phyloP scores from a whole-genome alignment of 1,140 invertebrate genomes.

The Drepana arcuata region DNA sequence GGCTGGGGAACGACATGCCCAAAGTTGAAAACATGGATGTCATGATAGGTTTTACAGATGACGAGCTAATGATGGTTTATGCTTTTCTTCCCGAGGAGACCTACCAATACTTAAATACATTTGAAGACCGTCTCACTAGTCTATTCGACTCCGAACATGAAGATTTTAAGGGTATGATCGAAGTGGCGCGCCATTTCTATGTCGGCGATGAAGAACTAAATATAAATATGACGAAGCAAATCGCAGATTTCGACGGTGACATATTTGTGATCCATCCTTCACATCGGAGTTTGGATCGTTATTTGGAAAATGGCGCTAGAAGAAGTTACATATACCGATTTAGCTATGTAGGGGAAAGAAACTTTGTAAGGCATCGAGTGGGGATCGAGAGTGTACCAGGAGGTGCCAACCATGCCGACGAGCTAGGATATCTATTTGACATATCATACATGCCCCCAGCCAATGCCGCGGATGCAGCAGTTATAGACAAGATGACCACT shows the following conservation, averaged over 20 bases:
- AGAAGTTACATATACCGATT: constrained; percentile 30
- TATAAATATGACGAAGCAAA: neutral
- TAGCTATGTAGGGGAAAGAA: constrained; percentile 24
- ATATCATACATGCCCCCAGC: constrained; percentile 8
- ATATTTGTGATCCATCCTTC: neutral
- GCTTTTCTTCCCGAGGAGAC: neutral
- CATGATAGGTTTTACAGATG: neutral
- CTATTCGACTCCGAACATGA: neutral
- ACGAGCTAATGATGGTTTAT: neutral
- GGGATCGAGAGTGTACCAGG: constrained; percentile 10
- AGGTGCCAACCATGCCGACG: constrained; percentile 3
- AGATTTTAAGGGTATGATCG: neutral
- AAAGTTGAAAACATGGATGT: neutral
- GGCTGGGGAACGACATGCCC: neutral
- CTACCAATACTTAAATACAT: neutral
- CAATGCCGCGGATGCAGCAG: constrained; percentile 18
- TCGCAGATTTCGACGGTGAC: neutral
- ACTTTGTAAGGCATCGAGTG: constrained; percentile 4
- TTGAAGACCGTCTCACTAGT: neutral
- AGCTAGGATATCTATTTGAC: constrained; percentile 12
- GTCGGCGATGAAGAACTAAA: neutral
- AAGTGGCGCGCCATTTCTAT: neutral
- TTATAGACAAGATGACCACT: constrained; percentile 30
- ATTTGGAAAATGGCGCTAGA: constrained; percentile 17
- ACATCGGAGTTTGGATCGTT: constrained; percentile 1